Base-by-base conservation (phyloP, 2,797 vertebrate species). In the Phylloscopus collybita region DNA sequence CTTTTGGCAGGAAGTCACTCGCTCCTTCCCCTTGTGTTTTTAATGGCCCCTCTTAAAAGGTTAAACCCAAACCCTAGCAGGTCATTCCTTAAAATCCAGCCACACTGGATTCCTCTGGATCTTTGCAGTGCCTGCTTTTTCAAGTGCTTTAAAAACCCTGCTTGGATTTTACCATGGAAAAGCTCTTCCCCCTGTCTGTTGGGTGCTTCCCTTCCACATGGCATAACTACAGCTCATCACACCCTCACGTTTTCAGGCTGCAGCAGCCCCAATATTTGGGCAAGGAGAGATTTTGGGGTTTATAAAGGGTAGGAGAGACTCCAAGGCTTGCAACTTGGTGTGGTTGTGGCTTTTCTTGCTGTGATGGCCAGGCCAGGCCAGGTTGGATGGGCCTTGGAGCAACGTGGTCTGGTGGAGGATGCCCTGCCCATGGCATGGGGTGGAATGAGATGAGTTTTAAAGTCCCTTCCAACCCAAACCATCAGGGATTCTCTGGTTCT, bases 151-250 rank as follows among this genome's bases (percentile, higher is more conserved):
- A 73, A 22, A 91, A 88, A 23, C 36, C 34, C 66, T 25, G 5
- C 21, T 64, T 42, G 40, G 20, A 71, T 74, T 90, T 91, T 23
- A 10, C 38, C 9, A 1, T 6, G 34, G 61, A 70, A 57, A 73
- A 78, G 11, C 19, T 80, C 16, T 56, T 54, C 22, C 42, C 13
- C 16, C 15, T 27, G 0, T 11, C 2, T 3, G 7, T 34, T 4
- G 7, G 72, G 12, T 57, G 16, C 18, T 76, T 72, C 18, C 32
- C 6, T 38, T 26, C 70, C 30, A 17, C 45, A 29, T 1, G 2
- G 7, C 40, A 16, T 36, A 29, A 6, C 36, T 19, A 4, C 2
- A 3, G 38, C 44, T 81, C 27, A 2, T n/a, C 21, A n/a, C 2
- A 53, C 16, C 14, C 54, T 59, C 53, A 9, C 23, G 4, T 3